Conservation (phyloP, 2,113 vertebrate genomes). For the Lophotis ruficrista region DNA sequence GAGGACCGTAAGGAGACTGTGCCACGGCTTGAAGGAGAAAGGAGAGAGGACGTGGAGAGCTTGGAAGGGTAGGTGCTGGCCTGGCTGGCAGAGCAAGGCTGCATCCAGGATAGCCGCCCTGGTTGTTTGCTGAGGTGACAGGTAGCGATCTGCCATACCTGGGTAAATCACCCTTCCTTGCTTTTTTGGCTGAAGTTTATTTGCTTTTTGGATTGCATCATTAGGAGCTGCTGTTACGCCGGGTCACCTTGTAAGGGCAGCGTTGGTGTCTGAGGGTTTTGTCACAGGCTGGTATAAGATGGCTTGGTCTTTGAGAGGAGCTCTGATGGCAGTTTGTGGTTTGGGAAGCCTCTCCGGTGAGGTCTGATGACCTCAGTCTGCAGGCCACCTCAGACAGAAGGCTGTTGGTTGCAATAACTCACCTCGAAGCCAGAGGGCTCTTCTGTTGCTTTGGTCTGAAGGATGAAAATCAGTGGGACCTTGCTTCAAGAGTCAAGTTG, state of each 20-base stretch:
- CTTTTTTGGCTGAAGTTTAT: background rate
- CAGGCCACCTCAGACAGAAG: background rate
- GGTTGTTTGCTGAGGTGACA: background rate
- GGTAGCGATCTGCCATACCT: background rate
- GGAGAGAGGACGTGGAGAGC: background rate
- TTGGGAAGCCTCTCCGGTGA: background rate
- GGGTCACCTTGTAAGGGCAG: background rate
- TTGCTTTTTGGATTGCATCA: background rate
- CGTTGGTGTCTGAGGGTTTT: background rate
- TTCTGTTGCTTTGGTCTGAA: background rate
- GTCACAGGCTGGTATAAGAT: background rate
- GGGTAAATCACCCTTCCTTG: background rate
- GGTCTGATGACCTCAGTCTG: background rate
- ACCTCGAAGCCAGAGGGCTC: background rate
- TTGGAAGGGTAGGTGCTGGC: background rate
- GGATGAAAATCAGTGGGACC: background rate
- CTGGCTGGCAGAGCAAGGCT: background rate
- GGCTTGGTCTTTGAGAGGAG: background rate
- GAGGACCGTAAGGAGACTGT: background rate
- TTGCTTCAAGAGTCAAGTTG: background rate
- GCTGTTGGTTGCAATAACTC: background rate
- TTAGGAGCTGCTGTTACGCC: background rate
- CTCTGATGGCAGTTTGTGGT: accelerated
- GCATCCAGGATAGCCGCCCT: too few relatives aligned
- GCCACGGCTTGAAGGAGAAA: background rate